Conservation (phyloP, 2,797 vertebrate genomes). For the Crenuchus spilurus region DNA sequence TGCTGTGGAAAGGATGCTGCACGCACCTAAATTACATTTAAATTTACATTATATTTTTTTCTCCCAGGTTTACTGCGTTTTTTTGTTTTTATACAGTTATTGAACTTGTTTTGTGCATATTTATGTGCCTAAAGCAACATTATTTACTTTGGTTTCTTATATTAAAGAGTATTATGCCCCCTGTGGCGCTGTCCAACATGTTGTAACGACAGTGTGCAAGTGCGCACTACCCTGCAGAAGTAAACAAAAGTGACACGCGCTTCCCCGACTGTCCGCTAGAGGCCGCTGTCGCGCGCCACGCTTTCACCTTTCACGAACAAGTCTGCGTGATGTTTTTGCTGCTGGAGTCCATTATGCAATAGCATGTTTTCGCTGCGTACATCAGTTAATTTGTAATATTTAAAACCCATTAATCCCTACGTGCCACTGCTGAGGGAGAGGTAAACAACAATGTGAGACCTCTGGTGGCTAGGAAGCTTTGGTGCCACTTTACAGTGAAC, state of each 20-base stretch:
- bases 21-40: constrained; percentile 70
- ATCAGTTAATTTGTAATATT: background rate
- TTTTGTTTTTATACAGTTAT: background rate
- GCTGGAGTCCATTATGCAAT: background rate
- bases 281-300: constrained; percentile 7
- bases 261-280: constrained; percentile 12
- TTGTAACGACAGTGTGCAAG: background rate
- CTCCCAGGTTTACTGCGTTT: too few species aligned
- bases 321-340: constrained; percentile 6
- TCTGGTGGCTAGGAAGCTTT: background rate
- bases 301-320: background rate
- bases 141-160: background rate
- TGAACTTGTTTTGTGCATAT: background rate
- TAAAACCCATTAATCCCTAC: background rate
- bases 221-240: constrained; percentile 49
- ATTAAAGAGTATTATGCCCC: background rate
- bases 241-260: constrained; percentile 50
- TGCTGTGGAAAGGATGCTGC: constrained; percentile 75
- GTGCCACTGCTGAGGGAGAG: background rate
- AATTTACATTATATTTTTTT: background rate
- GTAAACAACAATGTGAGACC: background rate
- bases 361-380: background rate
- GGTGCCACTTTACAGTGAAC: constrained; percentile 1
- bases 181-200: background rate
- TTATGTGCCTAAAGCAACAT: background rate